These are phyloP conservation scores for Isotomurus palustris DNA, from an alignment of 2,888 invertebrate genomes.

Conservation along the genomic window DNA sequence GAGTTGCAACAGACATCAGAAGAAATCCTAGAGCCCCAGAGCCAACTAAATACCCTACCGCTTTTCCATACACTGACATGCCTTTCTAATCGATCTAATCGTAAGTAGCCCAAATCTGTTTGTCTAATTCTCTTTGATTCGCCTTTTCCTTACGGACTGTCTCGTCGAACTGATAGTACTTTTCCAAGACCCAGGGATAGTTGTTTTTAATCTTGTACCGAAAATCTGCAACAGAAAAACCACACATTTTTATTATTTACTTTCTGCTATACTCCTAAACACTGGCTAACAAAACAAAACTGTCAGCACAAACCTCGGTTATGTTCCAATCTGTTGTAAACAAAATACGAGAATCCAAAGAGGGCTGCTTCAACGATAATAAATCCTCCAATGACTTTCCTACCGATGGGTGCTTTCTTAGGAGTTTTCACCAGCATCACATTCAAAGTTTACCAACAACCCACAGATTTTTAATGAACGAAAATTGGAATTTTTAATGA, in stretches of 20 bases:
- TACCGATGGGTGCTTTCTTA: slow-evolving; percentile 9
- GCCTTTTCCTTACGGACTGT: slow-evolving; percentile 18
- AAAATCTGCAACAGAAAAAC: slow-evolving; percentile 15
- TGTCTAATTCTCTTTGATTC: slow-evolving; percentile 28
- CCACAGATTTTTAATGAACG: neutral
- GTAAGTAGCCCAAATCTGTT: slow-evolving; percentile 24
- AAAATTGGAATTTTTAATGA: too few species aligned
- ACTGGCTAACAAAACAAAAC: neutral
- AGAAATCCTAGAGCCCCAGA: slow-evolving; percentile 60
- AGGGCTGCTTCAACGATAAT: slow-evolving; percentile 27
- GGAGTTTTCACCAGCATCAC: slow-evolving; percentile 23
- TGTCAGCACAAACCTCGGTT: slow-evolving; percentile 19
- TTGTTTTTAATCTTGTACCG: slow-evolving; percentile 19
- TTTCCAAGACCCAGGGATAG: slow-evolving; percentile 36
- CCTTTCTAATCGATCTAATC: neutral
- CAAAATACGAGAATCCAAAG: slow-evolving; percentile 28
- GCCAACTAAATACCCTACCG: slow-evolving; percentile 56
- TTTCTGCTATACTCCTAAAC: neutral
- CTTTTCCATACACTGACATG: slow-evolving; percentile 9
- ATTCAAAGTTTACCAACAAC: neutral
- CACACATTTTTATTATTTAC: neutral
- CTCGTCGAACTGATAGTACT: slow-evolving; percentile 42
- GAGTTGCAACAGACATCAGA: slow-evolving; percentile 57
- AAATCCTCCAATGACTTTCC: slow-evolving; percentile 10
- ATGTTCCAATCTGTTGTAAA: slow-evolving; percentile 29